Percentiles rank a stretch among this genome's conserved stretches.
Conservation (phyloP, 2,113 vertebrate genomes). For the Oryzias celebensis region DNA sequence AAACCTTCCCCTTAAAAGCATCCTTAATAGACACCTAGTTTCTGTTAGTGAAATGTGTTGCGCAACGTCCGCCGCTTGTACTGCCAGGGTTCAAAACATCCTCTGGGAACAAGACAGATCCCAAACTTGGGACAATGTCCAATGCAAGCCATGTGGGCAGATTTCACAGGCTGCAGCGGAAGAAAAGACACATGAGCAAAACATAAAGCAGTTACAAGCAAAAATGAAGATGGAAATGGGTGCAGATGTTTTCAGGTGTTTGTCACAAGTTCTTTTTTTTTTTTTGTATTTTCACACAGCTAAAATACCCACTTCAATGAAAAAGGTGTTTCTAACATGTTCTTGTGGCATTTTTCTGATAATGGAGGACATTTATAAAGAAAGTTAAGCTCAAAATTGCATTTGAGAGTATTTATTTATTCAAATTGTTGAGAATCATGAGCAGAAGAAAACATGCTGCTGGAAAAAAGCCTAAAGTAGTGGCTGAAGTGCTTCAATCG, state of each 20-base stretch:
- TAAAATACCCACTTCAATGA: slow-evolving; percentile 27
- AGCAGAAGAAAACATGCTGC: too few relatives aligned
- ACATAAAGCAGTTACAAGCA: background rate
- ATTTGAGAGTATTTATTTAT: too few relatives aligned
- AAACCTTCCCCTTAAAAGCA: slow-evolving; percentile 6
- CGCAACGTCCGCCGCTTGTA: slow-evolving; percentile 22
- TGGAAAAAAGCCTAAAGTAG: too few relatives aligned
- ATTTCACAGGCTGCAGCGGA: slow-evolving; percentile 27
- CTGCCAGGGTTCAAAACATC: slow-evolving; percentile 7
- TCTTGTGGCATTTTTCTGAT: too few relatives aligned
- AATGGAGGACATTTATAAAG: too few relatives aligned
- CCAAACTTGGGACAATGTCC: slow-evolving; percentile 24
- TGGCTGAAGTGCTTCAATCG: too few relatives aligned
- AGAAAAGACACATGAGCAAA: slow-evolving; percentile 10
- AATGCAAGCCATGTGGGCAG: slow-evolving; percentile 35
- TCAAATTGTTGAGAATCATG: too few relatives aligned
- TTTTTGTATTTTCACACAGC: slow-evolving; percentile 51
- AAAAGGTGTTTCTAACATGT: too few relatives aligned
- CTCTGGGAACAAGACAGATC: slow-evolving; percentile 27
- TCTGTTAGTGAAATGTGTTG: slow-evolving; percentile 21
- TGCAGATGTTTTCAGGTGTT: slow-evolving; percentile 24
- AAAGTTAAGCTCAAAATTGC: too few relatives aligned
- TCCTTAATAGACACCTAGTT: slow-evolving; percentile 3
- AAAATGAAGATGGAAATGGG: slow-evolving; percentile 6
- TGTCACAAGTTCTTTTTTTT: slow-evolving; percentile 43